phyloP scores from a whole-genome alignment of 2,113 vertebrate genomes.

The Thunnus thynnus region DNA sequence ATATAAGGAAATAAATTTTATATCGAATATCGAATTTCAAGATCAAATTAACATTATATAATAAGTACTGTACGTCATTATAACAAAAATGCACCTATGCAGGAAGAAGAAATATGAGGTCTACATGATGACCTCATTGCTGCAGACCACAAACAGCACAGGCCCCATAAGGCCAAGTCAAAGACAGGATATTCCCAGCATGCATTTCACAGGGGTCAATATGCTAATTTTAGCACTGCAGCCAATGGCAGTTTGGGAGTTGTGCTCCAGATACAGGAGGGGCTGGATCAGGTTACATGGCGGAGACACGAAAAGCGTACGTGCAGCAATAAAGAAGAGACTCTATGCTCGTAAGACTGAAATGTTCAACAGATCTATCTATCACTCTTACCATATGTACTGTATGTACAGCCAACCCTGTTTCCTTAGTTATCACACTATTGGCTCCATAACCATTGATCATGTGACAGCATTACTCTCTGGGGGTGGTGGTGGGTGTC shows the following conservation, averaged over 20 bases:
- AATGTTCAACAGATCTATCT: not conserved
- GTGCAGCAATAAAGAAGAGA: constrained; percentile 50
- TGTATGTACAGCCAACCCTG: not conserved
- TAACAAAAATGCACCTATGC: not conserved
- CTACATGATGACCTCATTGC: constrained; percentile 61
- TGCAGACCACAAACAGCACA: constrained; percentile 50
- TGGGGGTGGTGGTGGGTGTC: not conserved
- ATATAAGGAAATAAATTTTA: no score
- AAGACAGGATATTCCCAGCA: constrained; percentile 83
- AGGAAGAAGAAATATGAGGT: constrained; percentile 25
- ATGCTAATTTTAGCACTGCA: constrained; percentile 82
- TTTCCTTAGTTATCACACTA: not conserved
- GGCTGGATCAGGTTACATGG: constrained; percentile 68
- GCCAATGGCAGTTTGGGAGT: constrained; percentile 73
- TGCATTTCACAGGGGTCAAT: constrained; percentile 85
- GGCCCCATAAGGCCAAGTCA: constrained; percentile 81
- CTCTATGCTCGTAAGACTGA: no score
- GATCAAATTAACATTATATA: no score
- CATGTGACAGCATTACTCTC: constrained; percentile 36
- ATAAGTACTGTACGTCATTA: no score
- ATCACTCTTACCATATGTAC: not conserved
- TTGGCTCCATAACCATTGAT: not conserved
- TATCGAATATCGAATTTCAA: no score
- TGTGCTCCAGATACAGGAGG: constrained; percentile 69
- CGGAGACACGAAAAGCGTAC: constrained; percentile 44